phyloP scores from a whole-genome alignment of 2,888 invertebrate species.

The Pristionchus exspectatus region DNA sequence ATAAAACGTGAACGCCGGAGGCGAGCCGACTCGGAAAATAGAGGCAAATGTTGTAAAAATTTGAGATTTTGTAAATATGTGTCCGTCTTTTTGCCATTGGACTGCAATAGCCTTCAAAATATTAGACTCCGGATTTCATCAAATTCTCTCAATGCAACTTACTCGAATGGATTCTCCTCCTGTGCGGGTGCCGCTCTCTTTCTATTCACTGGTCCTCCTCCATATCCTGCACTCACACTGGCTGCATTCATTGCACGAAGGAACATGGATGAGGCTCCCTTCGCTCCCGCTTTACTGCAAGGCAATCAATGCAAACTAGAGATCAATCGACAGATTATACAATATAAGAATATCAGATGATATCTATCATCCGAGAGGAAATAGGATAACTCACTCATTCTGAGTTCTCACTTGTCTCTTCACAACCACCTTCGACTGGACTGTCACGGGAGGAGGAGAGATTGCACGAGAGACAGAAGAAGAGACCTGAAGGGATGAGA shows the following conservation, averaged over 20 bases:
- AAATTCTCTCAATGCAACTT: background rate
- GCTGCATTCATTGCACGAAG: conserved; percentile 66
- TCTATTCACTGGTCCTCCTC: conserved; percentile 37
- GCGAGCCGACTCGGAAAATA: too few relatives aligned
- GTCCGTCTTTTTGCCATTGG: too few relatives aligned
- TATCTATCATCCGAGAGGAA: background rate
- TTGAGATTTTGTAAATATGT: too few relatives aligned
- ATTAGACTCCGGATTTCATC: too few relatives aligned
- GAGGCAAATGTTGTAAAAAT: too few relatives aligned
- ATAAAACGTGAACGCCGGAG: too few relatives aligned
- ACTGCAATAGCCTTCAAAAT: too few relatives aligned
- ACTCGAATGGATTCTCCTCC: background rate
- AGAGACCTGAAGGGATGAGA: background rate
- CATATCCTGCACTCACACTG: conserved; percentile 62
- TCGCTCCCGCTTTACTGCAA: conserved; percentile 59
- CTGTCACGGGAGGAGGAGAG: conserved; percentile 55
- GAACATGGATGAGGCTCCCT: conserved; percentile 63
- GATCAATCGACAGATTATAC: background rate
- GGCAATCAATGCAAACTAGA: too few relatives aligned
- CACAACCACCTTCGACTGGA: conserved; percentile 61
- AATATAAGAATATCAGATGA: too few relatives aligned
- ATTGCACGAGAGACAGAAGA: conserved; percentile 17
- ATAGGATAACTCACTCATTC: conserved; percentile 60
- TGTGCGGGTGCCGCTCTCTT: background rate
- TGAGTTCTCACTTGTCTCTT: conserved; percentile 59